A percentile compares a stretch with the other conserved stretches of the same genome.
Conservation (phyloP, 2,888 invertebrate species). For the Acanthacorydalis orientalis region DNA sequence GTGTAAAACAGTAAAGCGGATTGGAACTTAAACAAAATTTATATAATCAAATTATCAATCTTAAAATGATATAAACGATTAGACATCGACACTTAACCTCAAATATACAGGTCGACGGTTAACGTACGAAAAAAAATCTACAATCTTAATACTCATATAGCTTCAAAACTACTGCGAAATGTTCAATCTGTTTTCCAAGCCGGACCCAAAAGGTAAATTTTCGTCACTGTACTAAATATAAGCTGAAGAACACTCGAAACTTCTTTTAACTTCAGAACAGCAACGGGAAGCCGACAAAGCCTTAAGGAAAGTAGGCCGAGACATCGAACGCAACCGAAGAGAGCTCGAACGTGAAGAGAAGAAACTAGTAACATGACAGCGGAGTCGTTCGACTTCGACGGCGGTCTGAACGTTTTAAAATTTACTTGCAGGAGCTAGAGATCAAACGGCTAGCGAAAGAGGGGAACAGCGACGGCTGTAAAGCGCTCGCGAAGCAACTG, state of each 20-base stretch:
- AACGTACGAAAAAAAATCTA: too few species aligned
- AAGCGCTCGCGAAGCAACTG: slow-evolving; percentile 75
- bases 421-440: slow-evolving; percentile 51
- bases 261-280: slow-evolving; percentile 43
- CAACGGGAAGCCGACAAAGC: slow-evolving; percentile 68
- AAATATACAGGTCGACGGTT: too few species aligned
- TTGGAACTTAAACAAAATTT: too few species aligned
- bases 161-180: slow-evolving; percentile 8
- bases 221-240: too few species aligned
- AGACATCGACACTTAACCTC: too few species aligned
- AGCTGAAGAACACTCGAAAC: background rate
- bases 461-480: slow-evolving; percentile 71
- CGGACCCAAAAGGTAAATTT: slow-evolving; percentile 25
- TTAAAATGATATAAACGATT: too few species aligned
- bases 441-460: slow-evolving; percentile 78
- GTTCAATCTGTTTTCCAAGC: slow-evolving; percentile 21
- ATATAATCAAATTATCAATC: too few species aligned
- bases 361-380: slow-evolving; percentile 46
- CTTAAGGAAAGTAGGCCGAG: slow-evolving; percentile 63
- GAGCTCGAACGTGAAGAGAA: slow-evolving; percentile 79
- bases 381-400: background rate
- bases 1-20: too few species aligned
- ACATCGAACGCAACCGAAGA: slow-evolving; percentile 66
- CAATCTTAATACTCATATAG: too few species aligned
- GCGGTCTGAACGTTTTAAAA: slow-evolving; percentile 8